phyloP scores from a whole-genome alignment of 2,888 invertebrate genomes.

The Chydorus sphaericus region DNA sequence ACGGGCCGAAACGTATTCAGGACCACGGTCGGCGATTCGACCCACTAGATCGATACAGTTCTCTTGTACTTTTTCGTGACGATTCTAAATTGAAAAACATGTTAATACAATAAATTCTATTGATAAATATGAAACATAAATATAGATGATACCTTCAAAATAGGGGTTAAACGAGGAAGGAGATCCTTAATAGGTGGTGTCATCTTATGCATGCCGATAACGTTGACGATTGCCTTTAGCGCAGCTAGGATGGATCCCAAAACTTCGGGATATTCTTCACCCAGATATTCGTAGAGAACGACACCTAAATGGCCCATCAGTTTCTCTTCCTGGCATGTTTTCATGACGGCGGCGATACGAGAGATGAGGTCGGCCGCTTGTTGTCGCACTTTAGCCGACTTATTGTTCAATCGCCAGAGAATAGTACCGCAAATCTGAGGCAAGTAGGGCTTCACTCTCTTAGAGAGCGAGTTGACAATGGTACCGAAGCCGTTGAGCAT shows the following conservation, averaged over 20 bases:
- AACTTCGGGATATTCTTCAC: constrained; percentile 99
- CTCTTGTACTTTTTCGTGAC: constrained; percentile 85
- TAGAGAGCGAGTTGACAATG: constrained; percentile 91
- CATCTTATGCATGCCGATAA: constrained; percentile 99
- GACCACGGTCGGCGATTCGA: constrained; percentile 94
- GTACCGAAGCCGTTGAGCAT: constrained; percentile 99
- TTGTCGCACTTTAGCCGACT: constrained; percentile 95
- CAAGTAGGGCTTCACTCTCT: constrained; percentile 93
- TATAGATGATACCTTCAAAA: constrained; percentile 50
- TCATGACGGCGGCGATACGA: constrained; percentile 97
- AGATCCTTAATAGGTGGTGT: constrained; percentile 99
- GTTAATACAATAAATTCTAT: neutral
- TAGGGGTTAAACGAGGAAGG: constrained; percentile 88
- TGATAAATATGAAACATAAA: neutral
- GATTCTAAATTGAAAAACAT: constrained; percentile 40
- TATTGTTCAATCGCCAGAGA: constrained; percentile 97
- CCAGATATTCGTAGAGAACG: constrained; percentile 95
- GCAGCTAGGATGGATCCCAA: constrained; percentile 96
- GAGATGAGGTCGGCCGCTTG: constrained; percentile 99
- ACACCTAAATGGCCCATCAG: constrained; percentile 99
- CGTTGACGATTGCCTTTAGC: constrained; percentile 97
- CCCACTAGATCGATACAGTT: constrained; percentile 99
- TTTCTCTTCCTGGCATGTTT: constrained; percentile 98
- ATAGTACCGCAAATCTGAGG: constrained; percentile 99
- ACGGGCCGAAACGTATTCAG: constrained; percentile 94